phyloP scores from a whole-genome alignment of 2,113 vertebrate genomes.

The Pachyramphus minor region DNA sequence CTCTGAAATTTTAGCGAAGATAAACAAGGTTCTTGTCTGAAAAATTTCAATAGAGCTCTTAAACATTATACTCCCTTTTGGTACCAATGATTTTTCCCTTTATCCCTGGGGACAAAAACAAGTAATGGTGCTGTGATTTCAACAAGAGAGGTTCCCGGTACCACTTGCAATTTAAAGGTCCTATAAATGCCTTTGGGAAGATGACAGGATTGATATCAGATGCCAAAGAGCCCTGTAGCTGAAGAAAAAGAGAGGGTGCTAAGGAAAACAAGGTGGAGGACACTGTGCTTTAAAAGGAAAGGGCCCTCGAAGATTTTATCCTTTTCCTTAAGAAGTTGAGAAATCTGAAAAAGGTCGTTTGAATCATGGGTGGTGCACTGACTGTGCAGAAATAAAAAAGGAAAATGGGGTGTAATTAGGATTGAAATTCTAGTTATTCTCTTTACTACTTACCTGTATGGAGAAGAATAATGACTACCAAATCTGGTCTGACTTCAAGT shows the following conservation, averaged over 20 bases:
- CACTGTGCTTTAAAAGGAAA: background rate
- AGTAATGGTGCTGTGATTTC: background rate
- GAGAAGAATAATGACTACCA: background rate
- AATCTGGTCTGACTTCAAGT: background rate
- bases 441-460: background rate
- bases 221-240: background rate
- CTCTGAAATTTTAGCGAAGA: background rate
- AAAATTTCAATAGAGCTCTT: background rate
- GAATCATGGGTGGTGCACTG: fast-evolving
- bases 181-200: background rate
- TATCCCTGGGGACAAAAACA: background rate
- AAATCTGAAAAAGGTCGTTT: background rate
- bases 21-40: background rate
- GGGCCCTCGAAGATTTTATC: background rate
- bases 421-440: background rate
- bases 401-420: background rate
- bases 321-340: background rate
- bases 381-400: no score
- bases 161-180: background rate
- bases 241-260: background rate
- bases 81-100: background rate
- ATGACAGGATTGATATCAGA: background rate
- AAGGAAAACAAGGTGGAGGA: background rate
- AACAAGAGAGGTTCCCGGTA: background rate
- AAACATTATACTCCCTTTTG: background rate